Conservation (phyloP, 2,888 invertebrate species). For the Linyphia triangularis region DNA sequence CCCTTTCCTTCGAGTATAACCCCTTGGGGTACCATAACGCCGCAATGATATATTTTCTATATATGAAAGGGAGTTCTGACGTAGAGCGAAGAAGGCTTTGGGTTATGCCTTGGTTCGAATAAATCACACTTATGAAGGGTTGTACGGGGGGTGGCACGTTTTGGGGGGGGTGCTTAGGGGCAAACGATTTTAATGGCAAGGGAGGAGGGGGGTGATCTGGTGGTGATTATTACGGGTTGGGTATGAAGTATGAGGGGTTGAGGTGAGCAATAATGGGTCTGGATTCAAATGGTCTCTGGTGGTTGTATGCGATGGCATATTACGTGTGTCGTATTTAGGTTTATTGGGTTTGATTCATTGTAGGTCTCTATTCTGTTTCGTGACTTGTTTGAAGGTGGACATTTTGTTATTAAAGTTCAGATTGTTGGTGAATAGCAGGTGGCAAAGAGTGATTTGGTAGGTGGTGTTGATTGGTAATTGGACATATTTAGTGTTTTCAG, state of each 20-base stretch:
- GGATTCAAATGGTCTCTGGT: slow-evolving; percentile 3
- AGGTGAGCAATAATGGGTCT: background rate
- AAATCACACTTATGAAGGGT: slow-evolving; percentile 56
- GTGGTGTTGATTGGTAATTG: too few species aligned
- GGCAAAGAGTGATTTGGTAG: too few species aligned
- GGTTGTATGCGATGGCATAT: background rate
- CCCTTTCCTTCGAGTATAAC: slow-evolving; percentile 28
- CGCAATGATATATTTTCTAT: slow-evolving; percentile 59
- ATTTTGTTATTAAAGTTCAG: too few species aligned
- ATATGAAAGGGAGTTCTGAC: slow-evolving; percentile 9
- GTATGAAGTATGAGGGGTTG: slow-evolving; percentile 1
- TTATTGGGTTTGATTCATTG: too few species aligned
- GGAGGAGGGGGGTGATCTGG: slow-evolving; percentile 6
- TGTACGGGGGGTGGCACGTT: background rate
- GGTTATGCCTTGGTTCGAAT: slow-evolving; percentile 34
- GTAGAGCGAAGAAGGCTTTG: slow-evolving; percentile 6
- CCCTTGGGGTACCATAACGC: slow-evolving; percentile 61
- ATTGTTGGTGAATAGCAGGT: too few species aligned
- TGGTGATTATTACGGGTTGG: slow-evolving; percentile 56
- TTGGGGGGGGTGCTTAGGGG: slow-evolving; percentile 38
- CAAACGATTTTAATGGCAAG: slow-evolving; percentile 57
- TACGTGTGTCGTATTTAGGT: too few species aligned
- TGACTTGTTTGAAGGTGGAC: too few species aligned
- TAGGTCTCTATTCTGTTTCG: too few species aligned
- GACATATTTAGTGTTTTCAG: too few species aligned